Evolutionary conservation across 2,888 invertebrate species (phyloP).

Genomic region (Drosophila atripex): DNA sequence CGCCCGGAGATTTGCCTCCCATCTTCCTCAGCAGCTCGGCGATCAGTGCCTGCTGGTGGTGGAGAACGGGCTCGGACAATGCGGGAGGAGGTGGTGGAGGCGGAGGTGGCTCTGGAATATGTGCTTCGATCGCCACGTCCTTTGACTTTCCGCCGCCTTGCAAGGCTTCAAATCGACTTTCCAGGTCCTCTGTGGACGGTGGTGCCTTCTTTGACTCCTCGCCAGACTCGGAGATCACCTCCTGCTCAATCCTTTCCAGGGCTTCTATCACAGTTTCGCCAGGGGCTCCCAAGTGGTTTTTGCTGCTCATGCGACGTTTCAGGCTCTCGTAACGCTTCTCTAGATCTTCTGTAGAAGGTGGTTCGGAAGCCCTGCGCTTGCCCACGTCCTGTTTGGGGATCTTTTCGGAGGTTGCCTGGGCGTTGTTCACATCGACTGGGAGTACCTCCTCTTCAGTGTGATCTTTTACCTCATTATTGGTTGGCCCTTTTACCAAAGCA

Average conservation of each 20-base stretch:
- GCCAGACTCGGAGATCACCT: constrained; percentile 50
- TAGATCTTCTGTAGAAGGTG: constrained; percentile 78
- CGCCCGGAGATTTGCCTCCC: constrained; percentile 57
- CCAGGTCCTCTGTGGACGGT: constrained; percentile 66
- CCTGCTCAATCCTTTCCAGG: constrained; percentile 63
- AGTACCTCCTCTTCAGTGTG: constrained; percentile 1
- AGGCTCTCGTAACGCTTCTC: constrained; percentile 76
- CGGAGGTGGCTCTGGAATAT: constrained; percentile 64
- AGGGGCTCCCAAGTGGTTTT: constrained; percentile 41
- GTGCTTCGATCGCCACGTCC: constrained; percentile 62
- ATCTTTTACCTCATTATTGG: constrained; percentile 3
- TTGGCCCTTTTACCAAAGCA: constrained; percentile 16
- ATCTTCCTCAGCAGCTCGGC: constrained; percentile 78
- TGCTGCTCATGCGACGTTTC: constrained; percentile 67
- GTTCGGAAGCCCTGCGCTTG: constrained; percentile 70
- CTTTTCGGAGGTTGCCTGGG: background rate
- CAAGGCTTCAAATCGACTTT: constrained; percentile 67
- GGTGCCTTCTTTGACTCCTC: constrained; percentile 39
- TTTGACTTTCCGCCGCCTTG: constrained; percentile 51
- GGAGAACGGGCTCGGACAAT: constrained; percentile 35
- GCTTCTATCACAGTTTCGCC: constrained; percentile 64
- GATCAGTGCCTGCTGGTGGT: constrained; percentile 73
- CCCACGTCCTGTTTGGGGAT: constrained; percentile 19
- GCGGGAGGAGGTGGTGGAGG: constrained; percentile 67
- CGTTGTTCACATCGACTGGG: background rate